These are phyloP conservation scores for Carcharodon carcharias DNA, from an alignment of 2,797 vertebrate species.

Conservation along the genomic window DNA sequence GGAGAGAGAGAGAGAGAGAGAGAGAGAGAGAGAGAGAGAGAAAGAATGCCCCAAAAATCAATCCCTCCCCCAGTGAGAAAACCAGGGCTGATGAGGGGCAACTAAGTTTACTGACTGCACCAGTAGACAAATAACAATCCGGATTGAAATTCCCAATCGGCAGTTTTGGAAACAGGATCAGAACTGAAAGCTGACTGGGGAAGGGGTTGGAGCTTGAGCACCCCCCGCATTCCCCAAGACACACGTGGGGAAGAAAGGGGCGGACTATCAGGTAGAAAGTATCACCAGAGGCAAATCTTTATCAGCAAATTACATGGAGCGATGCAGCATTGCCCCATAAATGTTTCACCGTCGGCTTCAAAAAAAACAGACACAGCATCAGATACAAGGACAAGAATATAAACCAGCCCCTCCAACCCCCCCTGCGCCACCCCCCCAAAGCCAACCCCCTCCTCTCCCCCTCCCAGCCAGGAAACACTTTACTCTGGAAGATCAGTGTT, in stretches of 20 bases:
- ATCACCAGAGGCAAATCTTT: conserved; percentile 29
- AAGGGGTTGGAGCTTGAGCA: background rate
- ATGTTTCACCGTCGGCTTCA: background rate
- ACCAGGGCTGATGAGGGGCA: background rate
- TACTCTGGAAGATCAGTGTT: background rate
- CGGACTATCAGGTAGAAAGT: background rate
- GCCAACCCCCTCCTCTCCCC: background rate
- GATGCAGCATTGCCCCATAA: background rate
- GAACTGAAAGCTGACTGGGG: background rate
- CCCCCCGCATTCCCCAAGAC: background rate
- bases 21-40: background rate
- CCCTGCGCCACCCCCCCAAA: background rate
- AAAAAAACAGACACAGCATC: background rate
- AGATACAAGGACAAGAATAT: background rate
- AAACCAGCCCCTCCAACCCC: background rate
- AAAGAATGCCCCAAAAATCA: background rate
- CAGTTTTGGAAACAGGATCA: background rate
- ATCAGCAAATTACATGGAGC: conserved; percentile 33
- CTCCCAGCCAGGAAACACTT: background rate
- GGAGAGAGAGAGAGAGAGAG: background rate
- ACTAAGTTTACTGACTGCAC: background rate
- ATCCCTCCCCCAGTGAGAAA: background rate
- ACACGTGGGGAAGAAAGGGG: background rate
- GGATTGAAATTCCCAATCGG: background rate
- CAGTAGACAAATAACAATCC: background rate